These are phyloP conservation scores for Dendroctonus valens DNA, from an alignment of 1,140 invertebrate species.

Conservation along the genomic window DNA sequence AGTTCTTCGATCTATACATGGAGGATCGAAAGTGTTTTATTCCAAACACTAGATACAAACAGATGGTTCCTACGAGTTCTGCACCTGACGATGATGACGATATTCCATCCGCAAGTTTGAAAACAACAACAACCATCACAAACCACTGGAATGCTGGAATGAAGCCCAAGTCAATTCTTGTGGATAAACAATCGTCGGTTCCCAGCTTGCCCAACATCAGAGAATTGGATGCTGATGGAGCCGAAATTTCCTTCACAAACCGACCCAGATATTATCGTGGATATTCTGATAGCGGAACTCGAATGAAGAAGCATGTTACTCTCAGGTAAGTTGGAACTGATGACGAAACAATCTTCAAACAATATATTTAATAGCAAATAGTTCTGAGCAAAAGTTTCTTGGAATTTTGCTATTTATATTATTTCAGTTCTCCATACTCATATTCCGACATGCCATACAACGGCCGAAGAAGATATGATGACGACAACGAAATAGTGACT, in stretches of 20 bases:
- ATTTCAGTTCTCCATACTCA: slow-evolving; percentile 11
- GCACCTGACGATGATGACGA: not conserved
- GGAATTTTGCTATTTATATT: not conserved
- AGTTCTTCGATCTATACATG: slow-evolving; percentile 89
- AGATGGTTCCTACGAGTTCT: not conserved
- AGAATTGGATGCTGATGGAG: slow-evolving; percentile 51
- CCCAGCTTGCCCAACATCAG: slow-evolving; percentile 68
- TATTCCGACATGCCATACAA: slow-evolving; percentile 13
- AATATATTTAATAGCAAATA: not conserved
- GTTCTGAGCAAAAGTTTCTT: not conserved
- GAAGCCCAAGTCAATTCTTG: slow-evolving; percentile 61
- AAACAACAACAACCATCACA: slow-evolving; percentile 33
- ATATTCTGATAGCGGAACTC: slow-evolving; percentile 75
- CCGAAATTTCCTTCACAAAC: slow-evolving; percentile 48
- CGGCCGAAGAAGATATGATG: not conserved
- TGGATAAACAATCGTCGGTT: slow-evolving; percentile 75
- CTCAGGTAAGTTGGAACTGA: slow-evolving; percentile 57
- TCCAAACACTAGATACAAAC: slow-evolving; percentile 6
- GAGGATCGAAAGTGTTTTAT: slow-evolving; percentile 71
- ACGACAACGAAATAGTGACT: slow-evolving; percentile 7
- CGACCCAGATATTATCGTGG: slow-evolving; percentile 68
- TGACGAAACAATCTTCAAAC: not conserved
- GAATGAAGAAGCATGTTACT: slow-evolving; percentile 81
- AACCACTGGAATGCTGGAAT: slow-evolving; percentile 24
- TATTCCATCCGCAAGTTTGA: slow-evolving; percentile 12